Conservation (phyloP, 2,113 vertebrate species). For the Potamarius usumacintae region DNA sequence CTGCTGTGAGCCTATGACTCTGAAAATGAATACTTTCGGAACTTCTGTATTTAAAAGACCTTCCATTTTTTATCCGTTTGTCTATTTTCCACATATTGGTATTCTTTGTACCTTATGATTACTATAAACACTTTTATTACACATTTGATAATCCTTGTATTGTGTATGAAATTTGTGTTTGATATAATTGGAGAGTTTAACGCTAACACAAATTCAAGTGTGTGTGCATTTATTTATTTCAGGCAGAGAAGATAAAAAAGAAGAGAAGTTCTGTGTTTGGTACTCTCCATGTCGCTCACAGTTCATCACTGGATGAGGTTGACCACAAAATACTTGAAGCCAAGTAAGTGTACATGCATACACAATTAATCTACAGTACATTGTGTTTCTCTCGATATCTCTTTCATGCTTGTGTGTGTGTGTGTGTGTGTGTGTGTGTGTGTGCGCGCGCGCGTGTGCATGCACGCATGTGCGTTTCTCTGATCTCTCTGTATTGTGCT, state of each 20-base stretch:
- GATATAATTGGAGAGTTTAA: constrained; percentile 2
- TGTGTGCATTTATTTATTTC: constrained; percentile 24
- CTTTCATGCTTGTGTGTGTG: background rate
- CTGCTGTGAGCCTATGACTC: background rate
- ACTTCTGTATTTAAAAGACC: background rate
- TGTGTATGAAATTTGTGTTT: background rate
- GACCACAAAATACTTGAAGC: constrained; percentile 99
- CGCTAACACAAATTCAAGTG: background rate
- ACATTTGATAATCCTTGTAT: background rate
- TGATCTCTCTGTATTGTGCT: background rate
- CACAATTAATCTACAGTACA: constrained; percentile 5
- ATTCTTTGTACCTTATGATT: background rate
- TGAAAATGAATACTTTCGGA: background rate
- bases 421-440: background rate
- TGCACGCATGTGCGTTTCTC: background rate
- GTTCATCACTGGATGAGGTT: constrained; percentile 96
- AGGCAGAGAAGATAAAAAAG: constrained; percentile 99
- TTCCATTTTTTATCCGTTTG: constrained; percentile 6
- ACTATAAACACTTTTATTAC: background rate
- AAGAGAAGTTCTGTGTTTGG: constrained; percentile 94
- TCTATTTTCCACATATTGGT: background rate
- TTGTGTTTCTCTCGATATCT: background rate
- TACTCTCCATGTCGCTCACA: constrained; percentile 95
- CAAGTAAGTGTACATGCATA: constrained; percentile 79
- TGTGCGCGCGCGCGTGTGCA: background rate